Percentiles rank a stretch among this genome's conserved stretches.
These are phyloP conservation scores for Hippopotamyrus pictus DNA, from an alignment of 2,797 vertebrate genomes.

Conservation along the genomic window DNA sequence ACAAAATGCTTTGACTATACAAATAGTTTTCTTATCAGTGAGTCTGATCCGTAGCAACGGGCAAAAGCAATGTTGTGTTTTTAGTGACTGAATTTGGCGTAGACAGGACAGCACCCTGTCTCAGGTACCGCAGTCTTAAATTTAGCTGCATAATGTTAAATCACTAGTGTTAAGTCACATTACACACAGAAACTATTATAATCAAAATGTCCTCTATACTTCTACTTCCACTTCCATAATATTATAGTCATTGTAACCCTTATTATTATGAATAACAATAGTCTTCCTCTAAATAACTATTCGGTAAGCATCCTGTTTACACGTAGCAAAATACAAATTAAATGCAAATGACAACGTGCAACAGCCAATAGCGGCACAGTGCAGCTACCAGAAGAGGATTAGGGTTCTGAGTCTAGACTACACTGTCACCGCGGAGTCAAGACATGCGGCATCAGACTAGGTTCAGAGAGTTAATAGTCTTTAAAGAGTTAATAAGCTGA, in stretches of 20 bases:
- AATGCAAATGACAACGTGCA: not conserved
- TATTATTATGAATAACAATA: slow-evolving; percentile 1
- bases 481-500: not conserved
- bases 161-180: slow-evolving; percentile 39
- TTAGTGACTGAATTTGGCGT: not conserved
- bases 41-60: not conserved
- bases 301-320: not conserved
- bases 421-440: not conserved
- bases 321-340: not conserved
- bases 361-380: not conserved
- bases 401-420: not conserved
- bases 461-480: not conserved
- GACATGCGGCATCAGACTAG: not conserved
- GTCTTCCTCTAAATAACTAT: not conserved
- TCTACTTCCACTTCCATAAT: not conserved
- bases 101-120: not conserved
- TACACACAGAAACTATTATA: slow-evolving; percentile 39
- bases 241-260: slow-evolving; percentile 4
- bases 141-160: slow-evolving; percentile 34
- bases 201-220: slow-evolving; percentile 39
- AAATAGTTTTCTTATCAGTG: not conserved
- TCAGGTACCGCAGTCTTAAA: slow-evolving; percentile 14
- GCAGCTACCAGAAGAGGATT: not conserved
- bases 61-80: not conserved
- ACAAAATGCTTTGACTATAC: not conserved